These are phyloP conservation scores for Myotis daubentonii DNA, from an alignment of 2,797 vertebrate species.

Conservation along the genomic window DNA sequence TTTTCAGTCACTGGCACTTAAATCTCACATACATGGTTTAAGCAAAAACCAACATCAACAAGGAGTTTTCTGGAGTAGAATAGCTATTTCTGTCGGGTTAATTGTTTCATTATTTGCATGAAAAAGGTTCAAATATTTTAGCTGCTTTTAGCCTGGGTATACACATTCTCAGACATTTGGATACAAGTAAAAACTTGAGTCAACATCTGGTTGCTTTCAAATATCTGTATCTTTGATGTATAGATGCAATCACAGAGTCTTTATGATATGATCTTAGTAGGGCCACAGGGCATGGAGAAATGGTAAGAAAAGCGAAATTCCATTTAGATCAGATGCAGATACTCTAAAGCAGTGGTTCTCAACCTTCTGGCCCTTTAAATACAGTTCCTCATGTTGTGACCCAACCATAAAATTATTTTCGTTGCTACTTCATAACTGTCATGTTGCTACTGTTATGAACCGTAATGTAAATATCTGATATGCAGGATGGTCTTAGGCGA, in stretches of 20 bases:
- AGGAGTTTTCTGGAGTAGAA: neutral
- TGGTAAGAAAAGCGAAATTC: conserved; percentile 3
- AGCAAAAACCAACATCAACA: neutral
- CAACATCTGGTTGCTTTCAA: conserved; percentile 48
- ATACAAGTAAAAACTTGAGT: conserved; percentile 38
- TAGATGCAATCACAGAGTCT: neutral
- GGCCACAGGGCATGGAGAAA: neutral
- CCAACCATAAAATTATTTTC: no score
- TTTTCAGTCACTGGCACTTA: neutral
- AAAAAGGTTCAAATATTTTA: neutral
- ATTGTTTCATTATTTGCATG: conserved; percentile 42
- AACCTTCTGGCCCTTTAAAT: no score
- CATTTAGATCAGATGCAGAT: conserved; percentile 40
- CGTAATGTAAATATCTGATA: no score
- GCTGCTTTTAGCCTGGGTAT: neutral
- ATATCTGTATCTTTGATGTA: conserved; percentile 49
- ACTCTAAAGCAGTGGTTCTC: neutral
- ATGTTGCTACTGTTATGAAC: no score
- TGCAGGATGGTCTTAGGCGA: no score
- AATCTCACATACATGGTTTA: neutral
- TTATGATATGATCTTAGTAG: neutral
- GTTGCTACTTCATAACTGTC: no score
- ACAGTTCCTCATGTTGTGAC: no score
- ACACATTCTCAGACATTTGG: conserved; percentile 40
- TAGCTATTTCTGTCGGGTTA: neutral